Evolutionary conservation across 2,888 invertebrate species (phyloP).

Genomic region (Eucera pruinosa): DNA sequence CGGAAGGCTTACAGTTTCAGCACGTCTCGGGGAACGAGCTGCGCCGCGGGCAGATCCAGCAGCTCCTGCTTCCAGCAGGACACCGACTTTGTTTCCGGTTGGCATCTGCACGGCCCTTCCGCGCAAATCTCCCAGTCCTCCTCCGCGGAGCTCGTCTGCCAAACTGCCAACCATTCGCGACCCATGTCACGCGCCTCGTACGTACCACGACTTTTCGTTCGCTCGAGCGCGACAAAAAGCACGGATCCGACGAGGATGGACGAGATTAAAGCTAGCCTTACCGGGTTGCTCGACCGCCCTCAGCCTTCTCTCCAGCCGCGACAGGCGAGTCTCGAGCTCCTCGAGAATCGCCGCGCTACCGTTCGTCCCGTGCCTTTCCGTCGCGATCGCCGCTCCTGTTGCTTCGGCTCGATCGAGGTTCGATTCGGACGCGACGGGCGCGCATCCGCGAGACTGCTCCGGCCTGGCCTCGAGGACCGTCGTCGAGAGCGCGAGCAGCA

Average conservation of each 20-base stretch:
- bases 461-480: neutral
- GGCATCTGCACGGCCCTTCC: constrained; percentile 88
- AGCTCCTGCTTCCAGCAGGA: constrained; percentile 89
- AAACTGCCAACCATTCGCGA: constrained; percentile 85
- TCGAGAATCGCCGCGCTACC: constrained; percentile 51
- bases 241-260: too few relatives aligned
- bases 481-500: constrained; percentile 10
- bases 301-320: constrained; percentile 87
- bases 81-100: constrained; percentile 87
- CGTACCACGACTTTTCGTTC: too few relatives aligned
- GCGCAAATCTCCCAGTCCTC: constrained; percentile 87
- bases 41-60: constrained; percentile 86
- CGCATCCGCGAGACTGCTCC: constrained; percentile 17
- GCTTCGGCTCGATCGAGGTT: constrained; percentile 9
- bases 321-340: constrained; percentile 77
- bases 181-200: too few relatives aligned
- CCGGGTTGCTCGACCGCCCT: constrained; percentile 90
- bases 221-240: too few relatives aligned
- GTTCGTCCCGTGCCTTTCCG: too few relatives aligned
- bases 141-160: constrained; percentile 87
- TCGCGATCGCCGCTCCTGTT: neutral
- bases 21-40: constrained; percentile 88
- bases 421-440: constrained; percentile 3
- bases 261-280: too few relatives aligned
- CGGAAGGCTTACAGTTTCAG: constrained; percentile 86